phyloP scores from a whole-genome alignment of 2,113 vertebrate species.

The Gopherus flavomarginatus region DNA sequence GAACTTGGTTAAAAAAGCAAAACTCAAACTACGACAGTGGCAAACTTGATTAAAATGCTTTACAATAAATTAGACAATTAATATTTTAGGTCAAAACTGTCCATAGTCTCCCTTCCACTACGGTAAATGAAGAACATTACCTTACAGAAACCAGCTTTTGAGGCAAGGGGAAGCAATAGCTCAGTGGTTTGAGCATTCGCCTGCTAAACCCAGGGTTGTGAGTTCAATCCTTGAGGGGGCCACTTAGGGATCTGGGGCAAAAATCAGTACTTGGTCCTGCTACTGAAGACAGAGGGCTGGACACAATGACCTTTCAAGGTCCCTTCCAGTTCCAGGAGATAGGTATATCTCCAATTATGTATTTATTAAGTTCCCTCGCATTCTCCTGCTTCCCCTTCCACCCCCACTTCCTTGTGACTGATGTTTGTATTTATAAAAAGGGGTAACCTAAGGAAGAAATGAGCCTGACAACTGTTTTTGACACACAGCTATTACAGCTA shows the following conservation, averaged over 20 bases:
- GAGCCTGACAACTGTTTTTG: neutral
- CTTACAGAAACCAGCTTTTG: neutral
- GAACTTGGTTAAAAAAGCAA: neutral
- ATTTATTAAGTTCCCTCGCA: neutral
- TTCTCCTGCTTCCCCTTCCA: neutral
- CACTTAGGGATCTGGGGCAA: no score
- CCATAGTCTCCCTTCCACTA: neutral
- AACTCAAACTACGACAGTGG: rapidly evolving
- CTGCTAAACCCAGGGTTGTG: no score
- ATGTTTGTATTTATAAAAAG: neutral
- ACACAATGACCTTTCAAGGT: no score
- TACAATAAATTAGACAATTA: neutral
- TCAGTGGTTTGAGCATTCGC: no score
- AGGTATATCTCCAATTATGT: no score
- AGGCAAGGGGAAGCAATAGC: neutral
- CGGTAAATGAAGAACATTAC: neutral
- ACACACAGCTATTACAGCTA: neutral
- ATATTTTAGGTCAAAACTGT: neutral
- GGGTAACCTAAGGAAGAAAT: neutral
- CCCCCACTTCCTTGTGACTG: neutral
- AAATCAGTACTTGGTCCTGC: no score
- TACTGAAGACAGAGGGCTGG: no score
- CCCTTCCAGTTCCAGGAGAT: no score
- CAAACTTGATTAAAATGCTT: neutral
- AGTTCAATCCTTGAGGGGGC: no score